Percentiles rank a stretch among this genome's conserved stretches.
These are phyloP conservation scores for Antigone vipio DNA, from an alignment of 2,113 vertebrate genomes.

Conservation along the genomic window DNA sequence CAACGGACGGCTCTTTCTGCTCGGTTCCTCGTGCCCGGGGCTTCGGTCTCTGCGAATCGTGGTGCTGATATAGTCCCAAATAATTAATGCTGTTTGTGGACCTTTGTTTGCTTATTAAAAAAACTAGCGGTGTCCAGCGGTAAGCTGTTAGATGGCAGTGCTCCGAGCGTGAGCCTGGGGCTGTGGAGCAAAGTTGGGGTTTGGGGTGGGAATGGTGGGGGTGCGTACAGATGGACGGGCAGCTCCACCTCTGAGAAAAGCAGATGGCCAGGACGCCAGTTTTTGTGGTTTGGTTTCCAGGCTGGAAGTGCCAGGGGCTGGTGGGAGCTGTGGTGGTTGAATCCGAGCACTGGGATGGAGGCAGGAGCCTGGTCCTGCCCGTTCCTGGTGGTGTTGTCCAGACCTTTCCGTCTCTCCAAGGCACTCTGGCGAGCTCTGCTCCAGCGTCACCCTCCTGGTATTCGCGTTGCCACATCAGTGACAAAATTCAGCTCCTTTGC, in stretches of 20 bases:
- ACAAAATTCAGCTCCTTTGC: not conserved
- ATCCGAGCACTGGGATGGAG: not conserved
- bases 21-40: not conserved
- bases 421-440: not conserved
- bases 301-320: not conserved
- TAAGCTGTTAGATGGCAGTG: not conserved
- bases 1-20: not conserved
- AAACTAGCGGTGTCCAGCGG: rapidly evolving
- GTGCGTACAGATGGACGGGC: not conserved
- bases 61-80: not conserved
- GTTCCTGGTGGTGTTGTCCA: not conserved
- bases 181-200: rapidly evolving
- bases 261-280: rapidly evolving
- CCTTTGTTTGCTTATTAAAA: not conserved
- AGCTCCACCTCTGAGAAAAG: not conserved
- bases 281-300: not conserved
- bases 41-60: not conserved
- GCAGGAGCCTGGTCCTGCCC: not conserved
- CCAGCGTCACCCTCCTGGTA: rapidly evolving
- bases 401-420: not conserved
- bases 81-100: not conserved
- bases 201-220: not conserved
- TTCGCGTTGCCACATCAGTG: not conserved
- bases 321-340: not conserved
- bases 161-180: rapidly evolving